phyloP scores from a whole-genome alignment of 2,797 vertebrate genomes.

The Chaetodon trifasciatus region DNA sequence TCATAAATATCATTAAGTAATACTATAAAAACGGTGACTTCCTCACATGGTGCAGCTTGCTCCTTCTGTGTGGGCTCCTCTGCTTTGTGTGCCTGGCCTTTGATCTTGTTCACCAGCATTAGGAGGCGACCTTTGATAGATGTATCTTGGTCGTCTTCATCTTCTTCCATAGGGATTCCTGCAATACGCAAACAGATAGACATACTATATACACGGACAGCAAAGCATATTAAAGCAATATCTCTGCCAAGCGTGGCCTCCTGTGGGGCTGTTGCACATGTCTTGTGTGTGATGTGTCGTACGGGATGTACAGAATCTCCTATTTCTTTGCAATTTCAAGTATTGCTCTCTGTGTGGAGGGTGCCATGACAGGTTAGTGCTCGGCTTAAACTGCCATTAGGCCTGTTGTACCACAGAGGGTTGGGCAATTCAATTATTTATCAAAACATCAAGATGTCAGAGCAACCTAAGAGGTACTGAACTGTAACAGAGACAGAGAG shows the following conservation, averaged over 20 bases:
- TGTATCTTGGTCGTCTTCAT: conserved; percentile 90
- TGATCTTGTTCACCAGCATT: conserved; percentile 93
- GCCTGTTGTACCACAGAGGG: conserved; percentile 26
- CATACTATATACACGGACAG: neutral
- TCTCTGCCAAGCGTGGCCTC: conserved; percentile 7
- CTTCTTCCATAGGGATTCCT: conserved; percentile 96
- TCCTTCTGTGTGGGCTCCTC: conserved; percentile 89
- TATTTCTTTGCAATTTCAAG: conserved; percentile 25
- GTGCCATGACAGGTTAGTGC: conserved; percentile 23
- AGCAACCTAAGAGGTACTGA: conserved; percentile 58
- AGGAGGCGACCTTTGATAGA: conserved; percentile 93
- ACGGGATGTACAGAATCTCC: neutral
- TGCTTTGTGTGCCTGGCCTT: conserved; percentile 89
- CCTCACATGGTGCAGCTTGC: conserved; percentile 91
- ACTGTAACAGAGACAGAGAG: conserved; percentile 46
- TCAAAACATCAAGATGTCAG: conserved; percentile 73
- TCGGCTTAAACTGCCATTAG: conserved; percentile 45
- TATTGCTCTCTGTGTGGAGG: conserved; percentile 7
- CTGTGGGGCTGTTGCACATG: conserved; percentile 20
- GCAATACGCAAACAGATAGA: conserved; percentile 48
- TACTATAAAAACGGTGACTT: conserved; percentile 15
- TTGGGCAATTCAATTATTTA: conserved; percentile 77
- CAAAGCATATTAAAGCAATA: conserved; percentile 35
- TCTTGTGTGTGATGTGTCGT: neutral
- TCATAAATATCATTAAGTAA: neutral